phyloP scores from a whole-genome alignment of 2,888 invertebrate species.

The Aromia moschata region DNA sequence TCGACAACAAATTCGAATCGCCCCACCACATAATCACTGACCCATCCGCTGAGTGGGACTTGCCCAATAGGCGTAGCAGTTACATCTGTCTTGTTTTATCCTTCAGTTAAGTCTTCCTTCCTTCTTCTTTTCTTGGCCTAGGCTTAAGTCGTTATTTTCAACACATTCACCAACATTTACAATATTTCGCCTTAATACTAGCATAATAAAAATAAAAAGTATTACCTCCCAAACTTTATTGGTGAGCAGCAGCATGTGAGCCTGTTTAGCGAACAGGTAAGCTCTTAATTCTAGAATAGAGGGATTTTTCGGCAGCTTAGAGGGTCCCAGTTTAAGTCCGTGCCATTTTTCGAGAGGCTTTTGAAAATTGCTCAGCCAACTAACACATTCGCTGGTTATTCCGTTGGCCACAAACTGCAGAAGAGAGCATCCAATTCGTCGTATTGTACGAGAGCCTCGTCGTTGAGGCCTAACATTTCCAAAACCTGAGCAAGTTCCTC shows the following conservation, averaged over 20 bases:
- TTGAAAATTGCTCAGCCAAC: constrained; percentile 84
- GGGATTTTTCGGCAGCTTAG: constrained; percentile 71
- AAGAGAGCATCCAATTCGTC: constrained; percentile 97
- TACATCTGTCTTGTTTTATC: too few species aligned
- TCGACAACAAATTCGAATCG: too few species aligned
- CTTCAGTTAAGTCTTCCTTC: too few species aligned
- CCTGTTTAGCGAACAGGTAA: constrained; percentile 93
- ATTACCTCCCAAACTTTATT: constrained; percentile 86
- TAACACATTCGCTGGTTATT: constrained; percentile 84
- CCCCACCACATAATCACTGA: too few species aligned
- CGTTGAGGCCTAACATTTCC: constrained; percentile 92
- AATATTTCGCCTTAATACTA: not conserved
- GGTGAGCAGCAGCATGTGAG: constrained; percentile 80
- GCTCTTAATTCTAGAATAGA: constrained; percentile 90
- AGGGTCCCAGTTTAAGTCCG: constrained; percentile 75
- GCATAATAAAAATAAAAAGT: too few species aligned
- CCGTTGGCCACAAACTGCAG: constrained; percentile 89
- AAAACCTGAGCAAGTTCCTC: constrained; percentile 95
- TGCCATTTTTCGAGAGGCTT: constrained; percentile 84
- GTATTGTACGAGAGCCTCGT: constrained; percentile 95
- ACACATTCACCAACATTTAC: not conserved
- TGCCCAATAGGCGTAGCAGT: too few species aligned
- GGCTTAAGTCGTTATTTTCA: too few species aligned
- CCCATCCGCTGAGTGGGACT: too few species aligned
- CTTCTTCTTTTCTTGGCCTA: too few species aligned